Percentiles rank a stretch among this genome's conserved stretches.
Conservation (phyloP, 30 jellyfish, hydroid and myxozoan species). For the Chrysaora quinquecirrha region DNA sequence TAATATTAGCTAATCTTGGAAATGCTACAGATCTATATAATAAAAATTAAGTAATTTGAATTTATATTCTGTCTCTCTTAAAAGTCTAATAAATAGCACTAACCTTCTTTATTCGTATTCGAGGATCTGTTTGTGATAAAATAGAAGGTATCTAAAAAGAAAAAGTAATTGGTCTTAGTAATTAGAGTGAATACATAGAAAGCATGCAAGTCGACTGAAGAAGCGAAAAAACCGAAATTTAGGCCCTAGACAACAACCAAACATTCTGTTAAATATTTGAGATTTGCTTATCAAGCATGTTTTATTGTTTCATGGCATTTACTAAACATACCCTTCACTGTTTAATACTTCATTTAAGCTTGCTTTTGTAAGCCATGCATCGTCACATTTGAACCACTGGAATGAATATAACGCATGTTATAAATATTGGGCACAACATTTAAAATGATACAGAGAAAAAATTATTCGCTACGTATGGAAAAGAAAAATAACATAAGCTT, state of each 20-base stretch:
- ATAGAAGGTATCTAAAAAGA: conserved; percentile 68
- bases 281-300: background rate
- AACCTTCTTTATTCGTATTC: conserved; percentile 64
- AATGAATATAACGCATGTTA: no score
- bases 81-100: no score
- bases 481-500: background rate
- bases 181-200: no score
- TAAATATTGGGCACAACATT: no score
- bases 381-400: conserved; percentile 98
- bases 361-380: conserved; percentile 98
- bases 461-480: no score
- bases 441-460: no score
- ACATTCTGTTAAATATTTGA: background rate
- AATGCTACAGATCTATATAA: no score
- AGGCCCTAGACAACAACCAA: background rate
- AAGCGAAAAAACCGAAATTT: background rate
- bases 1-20: no score
- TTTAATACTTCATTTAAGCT: conserved; percentile 77
- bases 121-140: conserved; percentile 82
- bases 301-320: background rate
- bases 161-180: background rate
- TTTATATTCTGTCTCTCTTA: no score
- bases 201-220: background rate
- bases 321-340: conserved; percentile 91
- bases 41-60: no score